phyloP scores from a whole-genome alignment of 2,797 vertebrate species.

The Crenuchus spilurus region DNA sequence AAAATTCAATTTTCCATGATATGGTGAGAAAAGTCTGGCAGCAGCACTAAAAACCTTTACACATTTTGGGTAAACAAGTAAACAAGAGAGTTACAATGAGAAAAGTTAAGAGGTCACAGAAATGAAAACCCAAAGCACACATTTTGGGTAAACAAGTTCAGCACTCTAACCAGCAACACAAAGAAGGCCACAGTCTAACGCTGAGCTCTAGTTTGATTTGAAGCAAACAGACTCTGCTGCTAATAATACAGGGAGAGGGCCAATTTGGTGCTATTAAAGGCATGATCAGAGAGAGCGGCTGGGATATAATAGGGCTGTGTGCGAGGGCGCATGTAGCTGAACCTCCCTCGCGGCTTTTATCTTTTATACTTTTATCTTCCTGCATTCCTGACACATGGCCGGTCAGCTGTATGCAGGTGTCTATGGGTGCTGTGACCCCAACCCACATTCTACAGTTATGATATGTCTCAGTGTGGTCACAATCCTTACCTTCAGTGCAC shows the following conservation, averaged over 20 bases:
- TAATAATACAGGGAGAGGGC: slow-evolving; percentile 49
- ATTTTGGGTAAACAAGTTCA: slow-evolving; percentile 34
- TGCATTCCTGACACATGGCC: slow-evolving; percentile 19
- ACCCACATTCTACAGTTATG: not conserved
- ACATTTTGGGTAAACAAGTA: not conserved
- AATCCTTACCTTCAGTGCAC: not conserved
- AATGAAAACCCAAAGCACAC: slow-evolving; percentile 13
- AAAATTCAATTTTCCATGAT: too few relatives aligned
- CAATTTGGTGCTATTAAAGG: slow-evolving; percentile 59
- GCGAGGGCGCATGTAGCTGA: slow-evolving; percentile 28
- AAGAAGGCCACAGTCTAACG: slow-evolving; percentile 36
- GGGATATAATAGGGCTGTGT: slow-evolving; percentile 34
- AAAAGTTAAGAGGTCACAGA: not conserved
- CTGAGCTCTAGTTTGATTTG: slow-evolving; percentile 43
- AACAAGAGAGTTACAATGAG: not conserved
- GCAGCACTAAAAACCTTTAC: not conserved
- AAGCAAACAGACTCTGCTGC: slow-evolving; percentile 52
- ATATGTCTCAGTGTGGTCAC: not conserved
- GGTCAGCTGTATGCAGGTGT: slow-evolving; percentile 20
- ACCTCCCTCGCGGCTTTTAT: slow-evolving; percentile 33
- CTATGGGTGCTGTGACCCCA: not conserved
- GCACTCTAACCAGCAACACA: slow-evolving; percentile 43
- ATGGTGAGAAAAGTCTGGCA: not conserved
- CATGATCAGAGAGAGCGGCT: slow-evolving; percentile 44
- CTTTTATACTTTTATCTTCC: slow-evolving; percentile 40